These are phyloP conservation scores for Promerops cafer DNA, from an alignment of 2,113 vertebrate genomes.

Conservation along the genomic window DNA sequence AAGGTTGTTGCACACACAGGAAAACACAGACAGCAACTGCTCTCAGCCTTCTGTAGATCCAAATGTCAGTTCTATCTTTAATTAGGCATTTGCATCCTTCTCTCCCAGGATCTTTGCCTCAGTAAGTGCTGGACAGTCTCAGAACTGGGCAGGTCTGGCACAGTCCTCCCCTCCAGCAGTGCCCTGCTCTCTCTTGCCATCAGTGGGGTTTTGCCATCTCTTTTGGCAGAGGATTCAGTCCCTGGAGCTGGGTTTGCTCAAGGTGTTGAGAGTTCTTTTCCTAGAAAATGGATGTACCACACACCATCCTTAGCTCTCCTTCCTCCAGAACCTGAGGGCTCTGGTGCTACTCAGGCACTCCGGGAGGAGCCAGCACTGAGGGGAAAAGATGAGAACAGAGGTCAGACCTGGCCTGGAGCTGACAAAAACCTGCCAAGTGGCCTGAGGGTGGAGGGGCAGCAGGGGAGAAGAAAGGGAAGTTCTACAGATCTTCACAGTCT, in stretches of 20 bases:
- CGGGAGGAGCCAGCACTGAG: background rate
- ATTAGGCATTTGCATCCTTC: background rate
- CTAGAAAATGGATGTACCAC: background rate
- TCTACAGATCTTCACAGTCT: background rate
- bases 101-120: background rate
- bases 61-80: background rate
- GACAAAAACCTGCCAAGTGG: background rate
- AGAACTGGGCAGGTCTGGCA: background rate
- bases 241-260: background rate
- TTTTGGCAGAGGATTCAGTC: background rate
- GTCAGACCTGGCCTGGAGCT: background rate
- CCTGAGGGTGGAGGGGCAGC: background rate
- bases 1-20: background rate
- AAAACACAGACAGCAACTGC: background rate
- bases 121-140: background rate
- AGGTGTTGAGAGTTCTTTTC: background rate
- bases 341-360: background rate
- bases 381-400: background rate
- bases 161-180: background rate
- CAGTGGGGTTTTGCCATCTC: background rate
- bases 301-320: background rate
- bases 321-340: background rate
- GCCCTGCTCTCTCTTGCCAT: background rate
- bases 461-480: background rate
- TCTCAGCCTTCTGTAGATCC: background rate